A percentile compares a stretch with the other conserved stretches of the same genome.
These are phyloP conservation scores for Xerus rutilus DNA, from an alignment of 2,797 vertebrate species.

Conservation along the genomic window DNA sequence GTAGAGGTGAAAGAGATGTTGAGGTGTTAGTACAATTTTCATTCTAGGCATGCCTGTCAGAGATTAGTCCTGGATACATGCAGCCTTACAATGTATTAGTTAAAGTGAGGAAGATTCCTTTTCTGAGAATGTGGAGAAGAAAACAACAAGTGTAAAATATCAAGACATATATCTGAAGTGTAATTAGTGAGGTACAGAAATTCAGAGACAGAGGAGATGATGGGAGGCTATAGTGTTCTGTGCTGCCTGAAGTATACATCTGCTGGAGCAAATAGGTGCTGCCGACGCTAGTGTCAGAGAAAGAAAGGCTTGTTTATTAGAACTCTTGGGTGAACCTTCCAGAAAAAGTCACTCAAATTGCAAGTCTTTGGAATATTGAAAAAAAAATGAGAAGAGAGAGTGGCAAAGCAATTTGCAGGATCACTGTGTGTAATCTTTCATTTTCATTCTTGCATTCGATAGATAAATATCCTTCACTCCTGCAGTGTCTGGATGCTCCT, in stretches of 20 bases:
- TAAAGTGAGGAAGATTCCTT: background rate
- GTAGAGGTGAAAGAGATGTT: background rate
- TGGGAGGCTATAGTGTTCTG: background rate
- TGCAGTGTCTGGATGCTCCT: conserved; percentile 90
- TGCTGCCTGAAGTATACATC: background rate
- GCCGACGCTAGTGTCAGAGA: background rate
- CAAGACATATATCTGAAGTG: background rate
- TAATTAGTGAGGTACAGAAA: background rate
- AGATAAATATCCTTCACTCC: conserved; percentile 82
- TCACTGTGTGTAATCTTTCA: background rate
- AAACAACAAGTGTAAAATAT: background rate
- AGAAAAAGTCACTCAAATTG: background rate
- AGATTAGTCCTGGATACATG: background rate
- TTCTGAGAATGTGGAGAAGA: background rate
- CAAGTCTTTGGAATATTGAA: background rate
- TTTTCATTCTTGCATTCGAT: conserved; percentile 76
- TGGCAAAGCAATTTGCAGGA: background rate
- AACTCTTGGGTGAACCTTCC: background rate
- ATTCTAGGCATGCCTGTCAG: background rate
- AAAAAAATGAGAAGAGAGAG: background rate
- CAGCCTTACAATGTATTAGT: background rate
- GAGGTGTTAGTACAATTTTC: background rate
- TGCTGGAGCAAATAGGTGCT: background rate
- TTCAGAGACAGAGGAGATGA: background rate
- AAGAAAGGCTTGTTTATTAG: background rate